phyloP scores from a whole-genome alignment of 2,797 vertebrate species.

The Euthynnus affinis region DNA sequence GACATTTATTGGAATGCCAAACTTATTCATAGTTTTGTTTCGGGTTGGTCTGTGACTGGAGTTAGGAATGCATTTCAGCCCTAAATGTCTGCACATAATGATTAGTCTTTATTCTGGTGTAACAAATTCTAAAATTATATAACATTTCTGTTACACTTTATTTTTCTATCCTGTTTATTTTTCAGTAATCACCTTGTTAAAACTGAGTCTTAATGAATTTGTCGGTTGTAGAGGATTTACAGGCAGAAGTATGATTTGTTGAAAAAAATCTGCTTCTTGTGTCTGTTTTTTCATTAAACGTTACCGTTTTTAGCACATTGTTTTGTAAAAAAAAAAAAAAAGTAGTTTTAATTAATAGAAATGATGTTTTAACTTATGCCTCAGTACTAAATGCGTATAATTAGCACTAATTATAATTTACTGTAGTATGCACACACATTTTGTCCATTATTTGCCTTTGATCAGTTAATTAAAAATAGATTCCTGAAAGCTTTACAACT shows the following conservation, averaged over 20 bases:
- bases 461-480: slow-evolving; percentile 28
- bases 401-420: not conserved
- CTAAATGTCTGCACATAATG: not conserved
- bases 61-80: not conserved
- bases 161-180: not conserved
- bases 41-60: not conserved
- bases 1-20: slow-evolving; percentile 24
- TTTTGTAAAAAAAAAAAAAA: too few relatives aligned
- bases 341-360: too few relatives aligned
- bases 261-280: too few relatives aligned
- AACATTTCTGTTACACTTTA: not conserved
- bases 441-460: slow-evolving; percentile 6
- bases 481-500: slow-evolving; percentile 8
- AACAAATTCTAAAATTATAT: not conserved
- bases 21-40: slow-evolving; percentile 9
- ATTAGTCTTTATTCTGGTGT: not conserved
- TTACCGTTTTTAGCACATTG: too few relatives aligned
- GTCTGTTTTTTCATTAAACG: too few relatives aligned
- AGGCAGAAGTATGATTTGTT: too few relatives aligned
- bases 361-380: too few relatives aligned
- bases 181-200: too few relatives aligned
- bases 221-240: not conserved
- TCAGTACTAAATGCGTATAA: not conserved
- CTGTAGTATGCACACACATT: not conserved
- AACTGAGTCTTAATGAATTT: not conserved